A percentile compares a stretch with the other conserved stretches of the same genome.
phyloP scores from a whole-genome alignment of 1,140 invertebrate genomes.

The Drosophila lacertosa region DNA sequence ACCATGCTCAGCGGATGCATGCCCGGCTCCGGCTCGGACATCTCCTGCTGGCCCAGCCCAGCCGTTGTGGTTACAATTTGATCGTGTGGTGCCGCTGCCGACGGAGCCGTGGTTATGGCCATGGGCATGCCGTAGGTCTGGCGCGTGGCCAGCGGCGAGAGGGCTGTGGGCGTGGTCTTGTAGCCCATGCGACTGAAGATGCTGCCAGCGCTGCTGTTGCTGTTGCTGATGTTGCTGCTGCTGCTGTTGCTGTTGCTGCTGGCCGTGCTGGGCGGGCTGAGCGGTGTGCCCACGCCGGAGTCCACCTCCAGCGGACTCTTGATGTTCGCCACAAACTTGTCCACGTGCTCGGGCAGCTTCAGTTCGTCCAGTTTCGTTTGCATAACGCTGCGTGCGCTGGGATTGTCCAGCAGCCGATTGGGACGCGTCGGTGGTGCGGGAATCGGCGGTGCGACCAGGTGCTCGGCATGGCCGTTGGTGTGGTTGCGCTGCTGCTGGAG shows the following conservation, averaged over 20 bases:
- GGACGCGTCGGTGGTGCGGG: constrained; percentile 61
- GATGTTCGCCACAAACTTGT: constrained; percentile 81
- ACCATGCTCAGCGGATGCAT: constrained; percentile 86
- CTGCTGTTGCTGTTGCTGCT: constrained; percentile 65
- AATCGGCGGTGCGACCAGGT: constrained; percentile 19
- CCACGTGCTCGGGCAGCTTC: constrained; percentile 84
- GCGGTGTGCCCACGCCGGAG: constrained; percentile 85
- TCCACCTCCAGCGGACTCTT: constrained; percentile 85
- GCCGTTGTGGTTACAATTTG: constrained; percentile 35
- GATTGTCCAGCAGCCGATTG: constrained; percentile 73
- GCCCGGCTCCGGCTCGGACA: constrained; percentile 70
- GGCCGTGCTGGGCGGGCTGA: constrained; percentile 77
- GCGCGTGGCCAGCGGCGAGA: constrained; percentile 64
- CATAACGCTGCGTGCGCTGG: constrained; percentile 54
- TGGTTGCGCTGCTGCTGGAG: constrained; percentile 51
- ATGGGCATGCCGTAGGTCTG: constrained; percentile 44
- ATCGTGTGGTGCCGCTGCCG: constrained; percentile 28
- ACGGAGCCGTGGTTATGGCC: constrained; percentile 54
- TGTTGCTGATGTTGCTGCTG: constrained; percentile 23
- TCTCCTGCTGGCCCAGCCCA: constrained; percentile 37
- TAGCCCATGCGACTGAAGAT: constrained; percentile 81
- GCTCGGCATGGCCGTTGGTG: constrained; percentile 22
- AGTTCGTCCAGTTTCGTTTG: constrained; percentile 79
- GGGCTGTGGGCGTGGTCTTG: constrained; percentile 67
- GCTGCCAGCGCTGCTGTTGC: constrained; percentile 57